These are phyloP conservation scores for Sarcophaga subvicina DNA, from an alignment of 2,888 invertebrate species.

Conservation along the genomic window DNA sequence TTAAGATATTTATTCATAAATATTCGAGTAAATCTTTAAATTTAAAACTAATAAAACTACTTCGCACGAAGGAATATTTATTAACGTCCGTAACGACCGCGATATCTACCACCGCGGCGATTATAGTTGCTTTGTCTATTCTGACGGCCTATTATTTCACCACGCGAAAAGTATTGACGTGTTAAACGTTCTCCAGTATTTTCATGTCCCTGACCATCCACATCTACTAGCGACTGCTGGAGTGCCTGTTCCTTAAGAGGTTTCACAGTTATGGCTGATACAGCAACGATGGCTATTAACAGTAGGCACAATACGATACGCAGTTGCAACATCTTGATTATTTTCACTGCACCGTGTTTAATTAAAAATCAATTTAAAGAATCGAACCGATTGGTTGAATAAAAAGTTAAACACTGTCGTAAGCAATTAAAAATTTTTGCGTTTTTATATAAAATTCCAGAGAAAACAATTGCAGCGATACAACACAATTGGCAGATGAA, in stretches of 20 bases:
- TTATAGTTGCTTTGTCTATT: background rate
- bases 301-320: slow-evolving; percentile 45
- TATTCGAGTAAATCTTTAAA: background rate
- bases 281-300: slow-evolving; percentile 34
- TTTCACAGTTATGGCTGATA: slow-evolving; percentile 10
- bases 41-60: background rate
- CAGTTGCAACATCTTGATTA: slow-evolving; percentile 27
- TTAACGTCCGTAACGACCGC: slow-evolving; percentile 19
- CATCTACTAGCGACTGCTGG: slow-evolving; percentile 64
- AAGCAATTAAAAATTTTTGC: background rate
- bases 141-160: too few species aligned
- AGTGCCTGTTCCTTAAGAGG: slow-evolving; percentile 21
- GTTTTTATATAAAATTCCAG: slow-evolving; percentile 50
- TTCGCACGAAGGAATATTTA: background rate
- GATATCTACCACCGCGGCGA: background rate
- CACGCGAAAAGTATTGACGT: slow-evolving; percentile 66
- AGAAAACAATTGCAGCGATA: background rate
- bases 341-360: too few species aligned
- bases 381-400: background rate
- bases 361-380: background rate
- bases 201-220: slow-evolving; percentile 71
- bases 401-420: slow-evolving; percentile 12
- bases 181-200: slow-evolving; percentile 71
- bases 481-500: background rate
- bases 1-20: too few species aligned